These are phyloP conservation scores for Ginglymostoma cirratum DNA, from an alignment of 2,113 vertebrate genomes.

Conservation along the genomic window DNA sequence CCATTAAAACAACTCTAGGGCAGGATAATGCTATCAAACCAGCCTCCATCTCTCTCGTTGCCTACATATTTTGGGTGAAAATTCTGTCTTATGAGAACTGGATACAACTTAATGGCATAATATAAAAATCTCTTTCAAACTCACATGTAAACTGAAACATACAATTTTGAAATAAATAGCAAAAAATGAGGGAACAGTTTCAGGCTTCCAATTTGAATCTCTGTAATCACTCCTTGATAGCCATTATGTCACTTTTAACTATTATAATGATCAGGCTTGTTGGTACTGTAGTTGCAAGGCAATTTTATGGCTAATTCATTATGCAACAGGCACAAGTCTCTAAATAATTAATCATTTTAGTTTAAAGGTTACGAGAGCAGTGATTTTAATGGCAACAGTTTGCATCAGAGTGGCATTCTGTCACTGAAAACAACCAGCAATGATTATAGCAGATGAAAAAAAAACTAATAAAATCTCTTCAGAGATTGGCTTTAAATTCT, in stretches of 20 bases:
- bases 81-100: background rate
- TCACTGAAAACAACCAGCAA: background rate
- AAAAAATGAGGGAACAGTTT: background rate
- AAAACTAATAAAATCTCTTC: background rate
- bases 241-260: constrained; percentile 1
- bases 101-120: background rate
- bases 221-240: background rate
- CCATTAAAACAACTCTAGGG: background rate
- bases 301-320: constrained; percentile 32
- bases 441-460: background rate
- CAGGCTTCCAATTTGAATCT: background rate
- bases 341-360: constrained; percentile 30
- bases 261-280: background rate
- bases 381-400: constrained; percentile 13
- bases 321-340: background rate
- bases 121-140: background rate
- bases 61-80: background rate
- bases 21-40: background rate
- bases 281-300: background rate
- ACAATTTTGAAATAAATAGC: background rate
- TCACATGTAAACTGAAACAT: background rate
- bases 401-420: background rate
- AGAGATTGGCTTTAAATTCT: background rate
- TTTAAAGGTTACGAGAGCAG: constrained; percentile 25
- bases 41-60: background rate